phyloP scores from a whole-genome alignment of 2,113 vertebrate species.

The Coracopsis vasa region DNA sequence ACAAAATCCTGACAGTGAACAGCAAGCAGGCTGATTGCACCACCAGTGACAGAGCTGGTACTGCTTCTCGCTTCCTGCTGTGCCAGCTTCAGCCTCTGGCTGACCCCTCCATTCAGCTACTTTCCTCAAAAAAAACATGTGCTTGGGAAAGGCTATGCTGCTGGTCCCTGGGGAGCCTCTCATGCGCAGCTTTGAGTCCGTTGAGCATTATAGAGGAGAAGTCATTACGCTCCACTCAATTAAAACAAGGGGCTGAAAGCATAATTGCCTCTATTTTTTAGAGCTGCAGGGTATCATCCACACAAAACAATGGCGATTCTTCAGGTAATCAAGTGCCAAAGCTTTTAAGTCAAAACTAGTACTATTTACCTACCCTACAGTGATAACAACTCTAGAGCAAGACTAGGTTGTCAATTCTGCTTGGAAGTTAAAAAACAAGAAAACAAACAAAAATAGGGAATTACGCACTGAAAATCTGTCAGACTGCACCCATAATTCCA shows the following conservation, averaged over 20 bases:
- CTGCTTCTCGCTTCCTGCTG: conserved; percentile 33
- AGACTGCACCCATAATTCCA: not conserved
- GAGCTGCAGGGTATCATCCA: conserved; percentile 49
- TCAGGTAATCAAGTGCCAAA: conserved; percentile 49
- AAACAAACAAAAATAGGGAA: not conserved
- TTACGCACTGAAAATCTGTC: not conserved
- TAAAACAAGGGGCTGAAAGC: conserved; percentile 53
- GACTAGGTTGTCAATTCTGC: not conserved
- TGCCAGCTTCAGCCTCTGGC: conserved; percentile 60
- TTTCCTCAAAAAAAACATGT: not conserved
- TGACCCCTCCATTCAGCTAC: conserved; percentile 6
- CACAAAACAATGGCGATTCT: not conserved
- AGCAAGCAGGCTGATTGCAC: not conserved
- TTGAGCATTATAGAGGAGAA: conserved; percentile 33
- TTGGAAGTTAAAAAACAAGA: not conserved
- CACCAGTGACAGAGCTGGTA: not conserved
- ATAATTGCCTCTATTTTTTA: conserved; percentile 48
- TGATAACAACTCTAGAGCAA: not conserved
- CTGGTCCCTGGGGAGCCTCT: conserved; percentile 5
- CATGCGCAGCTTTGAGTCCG: not conserved
- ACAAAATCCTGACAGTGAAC: not conserved
- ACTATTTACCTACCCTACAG: not conserved
- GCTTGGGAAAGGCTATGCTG: not conserved
- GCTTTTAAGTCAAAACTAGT: not conserved
- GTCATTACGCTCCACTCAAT: conserved; percentile 58